Evolutionary conservation across 1,140 invertebrate genomes (phyloP), one percentile per base, ranked within the genome.

Genomic region (Listronotus oregonensis): DNA sequence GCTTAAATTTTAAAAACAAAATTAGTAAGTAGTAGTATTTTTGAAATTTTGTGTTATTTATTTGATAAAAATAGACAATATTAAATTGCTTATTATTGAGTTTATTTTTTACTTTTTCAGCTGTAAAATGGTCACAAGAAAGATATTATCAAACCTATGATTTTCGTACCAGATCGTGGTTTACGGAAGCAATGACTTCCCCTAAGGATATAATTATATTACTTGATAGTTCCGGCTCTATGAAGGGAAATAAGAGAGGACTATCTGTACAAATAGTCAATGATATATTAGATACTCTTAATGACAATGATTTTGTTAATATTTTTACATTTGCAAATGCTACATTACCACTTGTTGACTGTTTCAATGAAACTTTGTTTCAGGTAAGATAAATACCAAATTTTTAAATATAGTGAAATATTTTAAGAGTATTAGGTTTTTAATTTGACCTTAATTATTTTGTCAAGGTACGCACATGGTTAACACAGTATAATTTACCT

Each of bases 301-400:
- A 93, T 61, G 96, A 97, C 79, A 97, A 99, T 81, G 98, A 99
- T 81, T 98, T 95, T 82, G 96, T 99, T 67, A 98, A 98, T 79
- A 91, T 99, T 58, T 90, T 97, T 77, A 90, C 88, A 43, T 95
- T 95, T 82, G 88, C 87, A 63, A 88, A 93, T 59, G 82, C 84
- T 46, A 90, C 90, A 1, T 83, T 85, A 69, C 85, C 90, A 78
- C 85, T 95, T 18, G 92, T 95, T 34, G 84, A 86, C 27, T 97
- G 95, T 80, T 97, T 96, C 81, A 86, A 85, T 73, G 88, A 93
- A 68, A 89, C 88, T 46, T 81, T 98, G 39, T 93, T 98, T 54
- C 87, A 91, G 83, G 90, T 91, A 81, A 75, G 73, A 27, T 5
- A 27, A 27, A 27, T 27, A 27, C n/a, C n/a, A n/a, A n/a, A n/a